These are phyloP conservation scores for Drosophila lini DNA, from an alignment of 1,140 invertebrate genomes.

Conservation along the genomic window DNA sequence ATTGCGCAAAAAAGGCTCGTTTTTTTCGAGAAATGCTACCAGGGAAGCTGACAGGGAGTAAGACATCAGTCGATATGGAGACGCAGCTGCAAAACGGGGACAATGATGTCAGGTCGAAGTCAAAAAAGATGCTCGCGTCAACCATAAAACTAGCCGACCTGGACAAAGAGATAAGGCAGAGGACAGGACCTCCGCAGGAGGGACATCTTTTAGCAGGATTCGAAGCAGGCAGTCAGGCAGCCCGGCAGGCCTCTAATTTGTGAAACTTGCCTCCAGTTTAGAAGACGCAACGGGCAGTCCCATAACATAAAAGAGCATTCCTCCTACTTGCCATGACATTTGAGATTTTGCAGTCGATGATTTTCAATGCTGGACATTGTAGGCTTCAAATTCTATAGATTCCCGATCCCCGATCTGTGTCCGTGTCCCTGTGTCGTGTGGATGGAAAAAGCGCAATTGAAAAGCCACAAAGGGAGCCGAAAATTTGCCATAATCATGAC, in stretches of 20 bases:
- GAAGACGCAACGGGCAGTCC: slow-evolving; percentile 39
- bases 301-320: slow-evolving; percentile 53
- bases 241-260: slow-evolving; percentile 72
- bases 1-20: slow-evolving; percentile 67
- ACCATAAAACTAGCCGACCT: slow-evolving; percentile 67
- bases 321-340: slow-evolving; percentile 65
- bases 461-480: slow-evolving; percentile 69
- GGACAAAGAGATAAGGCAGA: slow-evolving; percentile 56
- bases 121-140: slow-evolving; percentile 67
- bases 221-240: slow-evolving; percentile 21
- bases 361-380: slow-evolving; percentile 69
- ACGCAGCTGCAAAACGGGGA: slow-evolving; percentile 69
- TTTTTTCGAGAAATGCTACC: slow-evolving; percentile 64
- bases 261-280: slow-evolving; percentile 80
- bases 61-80: slow-evolving; percentile 59
- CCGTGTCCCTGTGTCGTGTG: slow-evolving; percentile 34
- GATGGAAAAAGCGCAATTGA: slow-evolving; percentile 72
- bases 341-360: slow-evolving; percentile 79
- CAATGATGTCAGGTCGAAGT: slow-evolving; percentile 58
- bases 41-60: slow-evolving; percentile 72
- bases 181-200: slow-evolving; percentile 59
- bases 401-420: slow-evolving; percentile 16
- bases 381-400: slow-evolving; percentile 21
- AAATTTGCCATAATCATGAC: slow-evolving; percentile 81
- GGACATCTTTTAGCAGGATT: slow-evolving; percentile 35